A percentile compares a stretch with the other conserved stretches of the same genome.
These are phyloP conservation scores for Drosophila chauvacae DNA, from an alignment of 1,140 invertebrate species.

Conservation along the genomic window DNA sequence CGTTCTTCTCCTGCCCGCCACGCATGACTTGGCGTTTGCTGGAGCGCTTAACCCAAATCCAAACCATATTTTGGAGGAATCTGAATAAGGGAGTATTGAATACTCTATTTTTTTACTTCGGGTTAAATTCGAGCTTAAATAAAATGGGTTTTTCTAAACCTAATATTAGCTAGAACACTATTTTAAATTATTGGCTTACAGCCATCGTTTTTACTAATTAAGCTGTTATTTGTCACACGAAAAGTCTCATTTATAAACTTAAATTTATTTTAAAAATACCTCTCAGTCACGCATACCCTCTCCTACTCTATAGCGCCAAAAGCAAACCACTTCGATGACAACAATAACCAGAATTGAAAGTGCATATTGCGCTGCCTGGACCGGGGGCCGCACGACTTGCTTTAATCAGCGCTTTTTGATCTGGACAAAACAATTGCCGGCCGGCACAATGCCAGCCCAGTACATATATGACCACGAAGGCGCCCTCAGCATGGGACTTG, in stretches of 20 bases:
- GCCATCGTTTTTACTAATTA: no score
- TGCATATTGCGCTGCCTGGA: constrained; percentile 58
- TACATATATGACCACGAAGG: constrained; percentile 17
- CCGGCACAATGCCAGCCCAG: constrained; percentile 41
- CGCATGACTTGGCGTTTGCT: constrained; percentile 71
- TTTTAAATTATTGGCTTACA: no score
- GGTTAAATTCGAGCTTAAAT: neutral
- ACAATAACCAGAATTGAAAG: constrained; percentile 57
- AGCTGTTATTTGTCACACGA: neutral
- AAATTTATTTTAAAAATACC: no score
- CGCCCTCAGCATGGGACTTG: constrained; percentile 10
- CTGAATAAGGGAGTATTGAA: neutral
- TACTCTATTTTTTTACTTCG: neutral
- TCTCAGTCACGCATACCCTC: neutral
- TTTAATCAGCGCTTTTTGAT: constrained; percentile 77
- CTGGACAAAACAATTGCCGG: constrained; percentile 71
- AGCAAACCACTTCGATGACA: constrained; percentile 56
- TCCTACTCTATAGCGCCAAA: neutral
- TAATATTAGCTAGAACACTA: neutral
- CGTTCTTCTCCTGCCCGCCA: constrained; percentile 55
- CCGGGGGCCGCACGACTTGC: constrained; percentile 50
- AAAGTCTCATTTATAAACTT: neutral
- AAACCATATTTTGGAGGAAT: constrained; percentile 21
- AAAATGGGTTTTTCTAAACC: neutral
- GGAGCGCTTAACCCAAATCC: constrained; percentile 76